These are phyloP conservation scores for Brevimyrus niger DNA, from an alignment of 2,113 vertebrate genomes.

Conservation along the genomic window DNA sequence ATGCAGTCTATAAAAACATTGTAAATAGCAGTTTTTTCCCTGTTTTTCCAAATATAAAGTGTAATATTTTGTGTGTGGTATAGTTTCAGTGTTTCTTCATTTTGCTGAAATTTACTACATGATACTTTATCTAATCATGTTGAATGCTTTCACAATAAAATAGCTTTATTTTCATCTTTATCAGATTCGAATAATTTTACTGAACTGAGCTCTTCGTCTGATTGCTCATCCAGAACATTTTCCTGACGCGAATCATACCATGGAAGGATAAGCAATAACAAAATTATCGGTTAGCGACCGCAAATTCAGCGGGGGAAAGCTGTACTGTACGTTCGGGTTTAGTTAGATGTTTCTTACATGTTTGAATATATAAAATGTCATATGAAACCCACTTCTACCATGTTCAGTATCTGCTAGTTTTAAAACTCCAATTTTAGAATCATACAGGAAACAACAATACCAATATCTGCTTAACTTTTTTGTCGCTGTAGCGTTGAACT, in stretches of 20 bases:
- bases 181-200: slow-evolving; percentile 43
- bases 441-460: not conserved
- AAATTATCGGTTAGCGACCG: not conserved
- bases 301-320: not conserved
- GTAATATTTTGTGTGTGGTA: slow-evolving; percentile 93
- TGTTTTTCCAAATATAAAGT: slow-evolving; percentile 82
- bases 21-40: slow-evolving; percentile 81
- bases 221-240: not conserved
- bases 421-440: not conserved
- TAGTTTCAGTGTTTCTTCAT: slow-evolving; percentile 82
- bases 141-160: slow-evolving; percentile 99
- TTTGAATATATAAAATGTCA: not conserved
- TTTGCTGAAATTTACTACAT: slow-evolving; percentile 88
- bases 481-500: not conserved
- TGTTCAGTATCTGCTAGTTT: not conserved
- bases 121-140: slow-evolving; percentile 97
- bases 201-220: not conserved
- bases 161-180: slow-evolving; percentile 99
- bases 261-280: not conserved
- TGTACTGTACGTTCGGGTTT: not conserved
- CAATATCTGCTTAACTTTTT: not conserved
- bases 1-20: slow-evolving; percentile 69
- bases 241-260: not conserved
- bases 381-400: not conserved
- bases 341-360: not conserved